phyloP scores from a whole-genome alignment of 2,797 vertebrate species.

The Vireo griseus region DNA sequence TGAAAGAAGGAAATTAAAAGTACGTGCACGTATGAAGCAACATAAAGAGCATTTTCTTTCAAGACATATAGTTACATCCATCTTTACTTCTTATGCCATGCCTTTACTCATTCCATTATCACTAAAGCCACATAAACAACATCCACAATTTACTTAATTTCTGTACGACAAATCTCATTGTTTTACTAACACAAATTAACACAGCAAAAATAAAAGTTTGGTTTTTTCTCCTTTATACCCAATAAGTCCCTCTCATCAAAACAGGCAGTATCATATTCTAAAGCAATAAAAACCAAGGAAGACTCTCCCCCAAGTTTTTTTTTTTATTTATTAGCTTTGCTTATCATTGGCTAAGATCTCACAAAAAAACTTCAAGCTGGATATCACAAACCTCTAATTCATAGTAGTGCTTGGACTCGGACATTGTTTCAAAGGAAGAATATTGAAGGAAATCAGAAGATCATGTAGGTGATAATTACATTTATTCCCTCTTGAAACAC shows the following conservation, averaged over 20 bases:
- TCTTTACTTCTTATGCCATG: not conserved
- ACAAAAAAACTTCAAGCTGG: not conserved
- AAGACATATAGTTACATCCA: not conserved
- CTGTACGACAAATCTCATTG: not conserved
- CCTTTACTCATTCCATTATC: not conserved
- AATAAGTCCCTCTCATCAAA: not conserved
- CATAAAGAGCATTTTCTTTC: not conserved
- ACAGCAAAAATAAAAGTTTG: not conserved
- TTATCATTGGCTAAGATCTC: not conserved
- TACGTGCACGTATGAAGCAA: not conserved
- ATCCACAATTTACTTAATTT: not conserved
- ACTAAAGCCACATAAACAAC: not conserved
- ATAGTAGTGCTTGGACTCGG: not conserved
- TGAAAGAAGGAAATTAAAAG: not conserved
- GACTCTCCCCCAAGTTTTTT: fast-evolving
- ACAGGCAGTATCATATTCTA: not conserved
- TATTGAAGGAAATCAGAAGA: not conserved
- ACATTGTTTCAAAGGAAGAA: not conserved
- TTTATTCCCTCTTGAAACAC: not conserved
- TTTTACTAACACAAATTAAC: not conserved
- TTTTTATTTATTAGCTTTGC: not conserved
- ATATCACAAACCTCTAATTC: not conserved
- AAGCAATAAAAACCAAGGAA: not conserved
- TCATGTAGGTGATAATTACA: not conserved
- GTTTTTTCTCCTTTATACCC: not conserved